Percentiles rank a stretch among this genome's conserved stretches.
Conservation (phyloP, 1,140 invertebrate genomes). For the Anastatus disparis region DNA sequence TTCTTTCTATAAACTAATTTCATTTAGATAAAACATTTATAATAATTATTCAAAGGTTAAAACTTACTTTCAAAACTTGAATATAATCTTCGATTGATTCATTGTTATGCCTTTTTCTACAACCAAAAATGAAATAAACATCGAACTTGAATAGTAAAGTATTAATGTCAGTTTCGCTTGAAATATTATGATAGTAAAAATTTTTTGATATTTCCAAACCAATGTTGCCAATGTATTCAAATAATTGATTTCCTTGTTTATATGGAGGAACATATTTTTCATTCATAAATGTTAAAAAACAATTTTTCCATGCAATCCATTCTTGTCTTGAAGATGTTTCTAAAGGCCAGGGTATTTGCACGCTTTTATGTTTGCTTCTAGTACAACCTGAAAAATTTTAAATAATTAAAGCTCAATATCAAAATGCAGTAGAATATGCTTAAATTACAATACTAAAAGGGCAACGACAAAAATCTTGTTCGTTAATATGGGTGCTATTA, state of each 20-base stretch:
- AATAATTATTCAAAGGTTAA: neutral
- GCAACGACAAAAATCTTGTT: no score
- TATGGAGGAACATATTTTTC: neutral
- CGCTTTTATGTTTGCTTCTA: slow-evolving; percentile 7
- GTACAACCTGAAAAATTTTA: slow-evolving; percentile 11
- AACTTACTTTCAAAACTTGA: slow-evolving; percentile 29
- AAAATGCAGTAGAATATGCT: no score
- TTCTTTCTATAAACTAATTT: neutral
- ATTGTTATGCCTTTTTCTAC: slow-evolving; percentile 7
- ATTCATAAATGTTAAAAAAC: neutral
- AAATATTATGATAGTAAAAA: neutral
- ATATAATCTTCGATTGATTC: neutral
- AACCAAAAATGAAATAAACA: slow-evolving; percentile 31
- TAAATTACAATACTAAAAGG: no score
- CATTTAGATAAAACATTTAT: neutral
- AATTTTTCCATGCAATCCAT: neutral
- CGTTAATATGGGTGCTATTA: no score
- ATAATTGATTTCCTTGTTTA: neutral
- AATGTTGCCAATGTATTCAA: slow-evolving; percentile 19
- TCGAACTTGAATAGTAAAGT: slow-evolving; percentile 40
- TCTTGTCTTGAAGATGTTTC: neutral
- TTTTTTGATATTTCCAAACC: slow-evolving; percentile 28
- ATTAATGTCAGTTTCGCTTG: slow-evolving; percentile 16
- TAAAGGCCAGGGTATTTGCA: neutral
- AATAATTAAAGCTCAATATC: no score